A percentile compares a stretch with the other conserved stretches of the same genome.
These are phyloP conservation scores for Caenorhabditis auriculariae DNA, from an alignment of 2,888 invertebrate genomes.

Conservation along the genomic window DNA sequence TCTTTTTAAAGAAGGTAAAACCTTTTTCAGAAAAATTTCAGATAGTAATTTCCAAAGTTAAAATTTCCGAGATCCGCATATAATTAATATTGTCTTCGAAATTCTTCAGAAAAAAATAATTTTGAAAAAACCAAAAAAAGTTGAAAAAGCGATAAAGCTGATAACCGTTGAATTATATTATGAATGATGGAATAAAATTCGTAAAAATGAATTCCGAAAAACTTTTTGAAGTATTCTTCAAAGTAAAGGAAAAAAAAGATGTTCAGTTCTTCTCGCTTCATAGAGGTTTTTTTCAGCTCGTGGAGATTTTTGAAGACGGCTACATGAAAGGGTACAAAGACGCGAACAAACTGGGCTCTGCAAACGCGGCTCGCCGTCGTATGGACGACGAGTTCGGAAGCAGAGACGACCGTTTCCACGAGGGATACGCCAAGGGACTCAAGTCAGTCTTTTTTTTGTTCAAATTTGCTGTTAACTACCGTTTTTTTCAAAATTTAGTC, in stretches of 20 bases:
- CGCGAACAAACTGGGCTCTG: slow-evolving; percentile 54
- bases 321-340: slow-evolving; percentile 63
- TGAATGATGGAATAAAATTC: too few relatives aligned
- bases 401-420: slow-evolving; percentile 56
- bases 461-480: too few relatives aligned
- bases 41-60: too few relatives aligned
- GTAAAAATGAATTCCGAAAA: too few relatives aligned
- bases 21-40: too few relatives aligned
- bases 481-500: too few relatives aligned
- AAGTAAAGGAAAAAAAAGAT: too few relatives aligned
- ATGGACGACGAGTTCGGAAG: slow-evolving; percentile 57
- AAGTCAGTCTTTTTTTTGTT: too few relatives aligned
- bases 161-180: neutral
- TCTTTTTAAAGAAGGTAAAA: too few relatives aligned
- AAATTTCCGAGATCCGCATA: neutral
- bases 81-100: neutral
- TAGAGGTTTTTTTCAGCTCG: slow-evolving; percentile 29
- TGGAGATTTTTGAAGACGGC: slow-evolving; percentile 59
- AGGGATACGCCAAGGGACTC: slow-evolving; percentile 61
- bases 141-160: neutral
- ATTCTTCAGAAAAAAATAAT: neutral
- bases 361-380: slow-evolving; percentile 47
- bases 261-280: too few relatives aligned
- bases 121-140: neutral
- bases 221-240: too few relatives aligned